Evolutionary conservation across 2,888 invertebrate genomes (phyloP), one percentile per base, ranked within the genome.

Genomic region (Drosophila anomelani): DNA sequence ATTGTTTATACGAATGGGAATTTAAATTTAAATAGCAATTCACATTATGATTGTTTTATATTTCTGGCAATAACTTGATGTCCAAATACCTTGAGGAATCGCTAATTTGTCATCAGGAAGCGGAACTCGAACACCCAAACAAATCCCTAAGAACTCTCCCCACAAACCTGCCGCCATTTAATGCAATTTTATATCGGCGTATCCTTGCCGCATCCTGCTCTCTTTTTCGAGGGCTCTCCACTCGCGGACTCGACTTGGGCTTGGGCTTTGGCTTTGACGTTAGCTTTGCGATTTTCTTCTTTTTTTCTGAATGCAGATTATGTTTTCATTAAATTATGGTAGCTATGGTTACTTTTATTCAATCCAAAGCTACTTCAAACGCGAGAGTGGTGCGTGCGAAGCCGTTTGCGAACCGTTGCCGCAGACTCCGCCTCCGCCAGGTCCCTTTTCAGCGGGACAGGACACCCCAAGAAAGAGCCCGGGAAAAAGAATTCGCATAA

Each of bases 261-360:
- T 51, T 34, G 15, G 51, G 54, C 55, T 47, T 23, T 59, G 63
- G 67, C 20, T 20, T 20, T 20, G 20, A 20, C 58, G 61, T 51
- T 69, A 68, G 51, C 44, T 67, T 57, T 61, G 63, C 72, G 70
- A 70, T 75, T 72, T 80, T 69, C 58, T 63, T 49, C 49, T 54
- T 63, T 61, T 66, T 66, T 71, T 72, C 64, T 74, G 83, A 79
- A 83, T 81, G 75, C 77, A 85, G 85, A 88, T 90, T 88, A 84
- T 89, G 85, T 89, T 90, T 90, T 86, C 82, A 90, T 90, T 90
- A 88, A 89, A 90, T 88, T 90, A 89, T 85, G 77, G 89, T 84
- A 81, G 79, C 80, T 83, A 90, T 89, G 88, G 90, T 81, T 86
- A 90, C 90, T 80, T 85, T 80, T 84, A 87, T 83, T 78, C 81